These are phyloP conservation scores for Galemys pyrenaicus DNA, from an alignment of 2,113 vertebrate genomes.

Conservation along the genomic window DNA sequence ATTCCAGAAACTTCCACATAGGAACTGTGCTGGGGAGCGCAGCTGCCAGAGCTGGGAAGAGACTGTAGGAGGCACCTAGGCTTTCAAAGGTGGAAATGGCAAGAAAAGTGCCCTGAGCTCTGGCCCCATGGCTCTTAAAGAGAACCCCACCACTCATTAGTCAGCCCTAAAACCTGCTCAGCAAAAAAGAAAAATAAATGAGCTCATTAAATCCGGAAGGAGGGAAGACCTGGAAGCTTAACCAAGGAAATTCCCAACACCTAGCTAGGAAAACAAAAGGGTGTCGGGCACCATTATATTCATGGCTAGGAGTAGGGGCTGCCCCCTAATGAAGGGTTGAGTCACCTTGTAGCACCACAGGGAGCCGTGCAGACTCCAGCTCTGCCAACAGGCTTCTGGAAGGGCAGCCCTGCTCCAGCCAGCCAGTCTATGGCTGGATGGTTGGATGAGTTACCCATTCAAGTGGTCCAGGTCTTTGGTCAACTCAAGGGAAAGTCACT, in stretches of 20 bases:
- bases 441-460: not conserved
- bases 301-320: not conserved
- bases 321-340: not conserved
- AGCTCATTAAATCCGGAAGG: slow-evolving; percentile 75
- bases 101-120: not conserved
- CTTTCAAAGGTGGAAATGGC: slow-evolving; percentile 14
- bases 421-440: too few species aligned
- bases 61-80: not conserved
- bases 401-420: not conserved
- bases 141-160: slow-evolving; percentile 71
- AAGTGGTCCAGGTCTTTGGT: not conserved
- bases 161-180: slow-evolving; percentile 54
- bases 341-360: not conserved
- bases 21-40: not conserved
- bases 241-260: slow-evolving; percentile 63
- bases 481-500: not conserved
- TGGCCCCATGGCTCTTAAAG: slow-evolving; percentile 44
- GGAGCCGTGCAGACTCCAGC: not conserved
- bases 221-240: slow-evolving; percentile 50
- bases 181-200: slow-evolving; percentile 74
- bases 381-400: not conserved
- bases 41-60: not conserved
- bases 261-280: slow-evolving; percentile 43
- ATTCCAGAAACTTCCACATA: slow-evolving; percentile 56
- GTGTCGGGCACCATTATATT: not conserved